Evolutionary conservation across 2,113 vertebrate species (phyloP).

Genomic region (Daphoenositta chrysoptera): DNA sequence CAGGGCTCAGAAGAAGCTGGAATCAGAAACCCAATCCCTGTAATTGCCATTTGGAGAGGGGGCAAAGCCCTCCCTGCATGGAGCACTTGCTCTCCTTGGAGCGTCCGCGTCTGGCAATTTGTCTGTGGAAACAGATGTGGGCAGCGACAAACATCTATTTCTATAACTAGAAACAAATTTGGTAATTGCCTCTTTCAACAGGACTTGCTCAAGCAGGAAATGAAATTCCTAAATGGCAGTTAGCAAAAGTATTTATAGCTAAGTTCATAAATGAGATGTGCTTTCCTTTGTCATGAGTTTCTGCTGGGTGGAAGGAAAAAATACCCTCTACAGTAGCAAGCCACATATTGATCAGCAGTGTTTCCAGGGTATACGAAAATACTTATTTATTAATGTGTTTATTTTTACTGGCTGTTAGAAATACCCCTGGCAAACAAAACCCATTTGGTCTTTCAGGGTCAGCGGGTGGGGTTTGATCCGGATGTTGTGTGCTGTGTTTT

Average conservation of each 20-base stretch:
- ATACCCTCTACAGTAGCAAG: background rate
- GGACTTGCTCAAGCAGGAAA: slow-evolving; percentile 74
- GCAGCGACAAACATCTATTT: slow-evolving; percentile 79
- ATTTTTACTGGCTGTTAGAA: slow-evolving; percentile 11
- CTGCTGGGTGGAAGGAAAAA: slow-evolving; percentile 15
- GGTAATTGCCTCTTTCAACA: slow-evolving; percentile 72
- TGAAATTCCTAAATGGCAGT: slow-evolving; percentile 69
- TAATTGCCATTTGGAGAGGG: background rate
- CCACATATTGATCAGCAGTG: background rate
- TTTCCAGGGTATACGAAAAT: background rate
- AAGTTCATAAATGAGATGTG: slow-evolving; percentile 61
- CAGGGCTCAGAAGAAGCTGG: background rate
- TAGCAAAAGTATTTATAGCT: slow-evolving; percentile 75
- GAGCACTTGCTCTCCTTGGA: slow-evolving; percentile 47
- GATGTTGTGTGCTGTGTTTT: background rate
- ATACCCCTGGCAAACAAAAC: background rate
- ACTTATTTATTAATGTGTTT: slow-evolving; percentile 34
- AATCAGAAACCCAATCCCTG: background rate
- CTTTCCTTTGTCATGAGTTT: slow-evolving; percentile 55
- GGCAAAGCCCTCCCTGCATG: slow-evolving; percentile 31
- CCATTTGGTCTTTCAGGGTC: background rate
- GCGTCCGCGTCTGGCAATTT: slow-evolving; percentile 63
- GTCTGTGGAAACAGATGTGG: slow-evolving; percentile 80
- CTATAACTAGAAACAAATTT: slow-evolving; percentile 80
- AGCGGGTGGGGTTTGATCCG: background rate